phyloP scores from a whole-genome alignment of 2,888 invertebrate genomes.

The Eupithecia subumbrata region DNA sequence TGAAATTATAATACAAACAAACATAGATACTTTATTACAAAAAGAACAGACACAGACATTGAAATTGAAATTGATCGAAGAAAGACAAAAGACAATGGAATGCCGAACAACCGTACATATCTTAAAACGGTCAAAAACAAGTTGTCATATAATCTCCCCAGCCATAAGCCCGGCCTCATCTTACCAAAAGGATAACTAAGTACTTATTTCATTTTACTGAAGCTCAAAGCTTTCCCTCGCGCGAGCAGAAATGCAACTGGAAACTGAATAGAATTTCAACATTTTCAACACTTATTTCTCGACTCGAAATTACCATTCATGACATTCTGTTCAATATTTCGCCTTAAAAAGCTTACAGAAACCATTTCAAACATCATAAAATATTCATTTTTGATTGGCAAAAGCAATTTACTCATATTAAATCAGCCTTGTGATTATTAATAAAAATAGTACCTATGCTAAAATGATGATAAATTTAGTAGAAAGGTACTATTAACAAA shows the following conservation, averaged over 20 bases:
- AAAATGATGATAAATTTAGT: no score
- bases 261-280: slow-evolving; percentile 4
- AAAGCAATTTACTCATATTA: not conserved
- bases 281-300: slow-evolving; percentile 2
- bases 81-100: not conserved
- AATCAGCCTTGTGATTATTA: not conserved
- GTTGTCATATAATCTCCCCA: not conserved
- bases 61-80: not conserved
- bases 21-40: not conserved
- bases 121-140: not conserved
- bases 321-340: not conserved
- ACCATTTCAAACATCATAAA: not conserved
- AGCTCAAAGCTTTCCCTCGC: not conserved
- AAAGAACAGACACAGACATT: not conserved
- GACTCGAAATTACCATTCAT: not conserved
- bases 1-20: not conserved
- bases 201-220: not conserved
- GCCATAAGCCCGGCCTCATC: not conserved
- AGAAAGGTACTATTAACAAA: no score
- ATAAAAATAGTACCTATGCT: no score
- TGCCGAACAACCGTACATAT: not conserved
- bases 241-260: not conserved
- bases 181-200: not conserved
- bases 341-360: not conserved
- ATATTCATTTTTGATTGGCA: not conserved